Conservation (phyloP, 2,113 vertebrate species). For the Pseudorectes ferrugineus region DNA sequence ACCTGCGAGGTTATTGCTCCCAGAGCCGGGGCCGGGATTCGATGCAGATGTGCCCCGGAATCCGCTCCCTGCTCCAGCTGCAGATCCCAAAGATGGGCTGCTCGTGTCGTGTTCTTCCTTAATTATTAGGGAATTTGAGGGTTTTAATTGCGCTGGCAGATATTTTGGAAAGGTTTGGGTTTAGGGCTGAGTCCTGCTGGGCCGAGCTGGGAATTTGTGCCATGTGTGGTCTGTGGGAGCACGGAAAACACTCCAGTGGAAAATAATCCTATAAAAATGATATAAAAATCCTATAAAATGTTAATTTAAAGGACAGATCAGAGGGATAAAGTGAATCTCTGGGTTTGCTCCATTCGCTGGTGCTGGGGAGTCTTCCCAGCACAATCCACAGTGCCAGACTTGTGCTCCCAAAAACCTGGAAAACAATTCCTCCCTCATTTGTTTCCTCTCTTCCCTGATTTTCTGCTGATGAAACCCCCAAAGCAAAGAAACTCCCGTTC, state of each 20-base stretch:
- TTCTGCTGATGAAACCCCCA: neutral
- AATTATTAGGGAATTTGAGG: neutral
- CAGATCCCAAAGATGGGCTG: neutral
- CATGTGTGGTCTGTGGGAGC: accelerated
- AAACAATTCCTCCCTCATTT: neutral
- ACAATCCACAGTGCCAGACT: neutral
- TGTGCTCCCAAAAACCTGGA: neutral
- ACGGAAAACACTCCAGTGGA: accelerated
- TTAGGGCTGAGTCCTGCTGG: neutral
- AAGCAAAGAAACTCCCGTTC: neutral
- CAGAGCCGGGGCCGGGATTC: neutral
- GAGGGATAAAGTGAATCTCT: neutral
- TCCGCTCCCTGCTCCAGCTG: neutral
- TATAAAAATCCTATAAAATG: neutral
- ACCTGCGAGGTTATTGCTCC: conserved; percentile 10
- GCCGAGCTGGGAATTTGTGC: accelerated
- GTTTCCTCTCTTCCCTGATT: neutral
- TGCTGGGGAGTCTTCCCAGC: neutral
- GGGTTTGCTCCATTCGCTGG: neutral
- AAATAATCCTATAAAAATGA: neutral
- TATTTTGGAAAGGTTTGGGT: neutral
- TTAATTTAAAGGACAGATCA: neutral
- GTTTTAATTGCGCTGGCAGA: neutral
- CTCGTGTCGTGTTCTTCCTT: neutral
- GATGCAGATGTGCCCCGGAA: neutral